Base-by-base conservation (phyloP, 92 coral and sea anemone species). In the Parazoanthus darwini region DNA sequence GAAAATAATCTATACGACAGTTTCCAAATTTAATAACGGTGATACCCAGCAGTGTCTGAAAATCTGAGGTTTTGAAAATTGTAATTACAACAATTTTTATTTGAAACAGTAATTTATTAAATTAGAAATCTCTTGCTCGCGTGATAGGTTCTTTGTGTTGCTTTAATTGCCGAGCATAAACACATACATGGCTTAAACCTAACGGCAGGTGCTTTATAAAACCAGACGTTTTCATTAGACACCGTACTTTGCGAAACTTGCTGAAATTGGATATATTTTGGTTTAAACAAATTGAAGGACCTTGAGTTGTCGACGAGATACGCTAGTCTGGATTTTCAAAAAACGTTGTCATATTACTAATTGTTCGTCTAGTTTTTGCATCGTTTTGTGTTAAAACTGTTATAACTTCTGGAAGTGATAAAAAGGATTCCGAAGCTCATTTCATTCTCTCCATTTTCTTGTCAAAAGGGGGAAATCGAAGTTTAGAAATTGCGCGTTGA, bases 31-130 rank as follows among this genome's bases (percentile, higher is more conserved):
- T 29, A 73, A 73, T 73, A 73, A 73, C 20, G 18, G 42, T 73
- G 77, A 73, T 73, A 73, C 77, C 77, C 77, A 29, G 77, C 22
- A 36, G 77, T 5, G 77, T 73, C 77, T 73, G 16, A 73, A 36
- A 73, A 73, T 73, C 20, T 33, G 77, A 73, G 77, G 38, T 73
- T 73, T 33, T 5, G 43, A 73, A 25, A 29, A 26, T 73, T 10
- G 25, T 23, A 73, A 29, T 73, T 73, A 73, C 20, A 36, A 29
- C 59, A 73, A 1, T 33, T 73, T 63, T 63, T 22, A 73, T 33
- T 73, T 73, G 39, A 73, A 73, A 25, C 37, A 7, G 42, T 13
- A 26, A 6, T 29, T 73, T 73, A 73, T 29, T 36, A 11, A 15
- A 73, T 73, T 36, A 29, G 77, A 33, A 73, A 26, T 26, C 77